These are phyloP conservation scores for Triplophysa rosa DNA, from an alignment of 2,113 vertebrate genomes.

Conservation along the genomic window DNA sequence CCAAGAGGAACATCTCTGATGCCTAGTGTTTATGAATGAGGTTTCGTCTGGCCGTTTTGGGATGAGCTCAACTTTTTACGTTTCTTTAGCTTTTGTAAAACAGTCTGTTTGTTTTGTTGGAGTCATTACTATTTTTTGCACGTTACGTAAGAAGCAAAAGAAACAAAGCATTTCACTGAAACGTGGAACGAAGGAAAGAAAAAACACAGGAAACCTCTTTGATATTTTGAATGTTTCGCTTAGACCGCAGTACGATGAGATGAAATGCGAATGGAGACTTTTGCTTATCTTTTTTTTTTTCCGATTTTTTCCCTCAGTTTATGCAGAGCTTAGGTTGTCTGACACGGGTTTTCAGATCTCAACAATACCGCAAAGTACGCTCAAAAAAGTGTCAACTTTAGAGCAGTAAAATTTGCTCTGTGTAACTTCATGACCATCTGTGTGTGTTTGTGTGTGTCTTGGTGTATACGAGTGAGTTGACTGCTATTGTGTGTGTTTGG, in stretches of 20 bases:
- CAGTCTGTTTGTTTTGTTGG: conserved; percentile 17
- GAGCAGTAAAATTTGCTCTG: too few relatives aligned
- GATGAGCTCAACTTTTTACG: conserved; percentile 22
- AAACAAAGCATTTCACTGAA: conserved; percentile 20
- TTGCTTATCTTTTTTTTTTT: too few relatives aligned
- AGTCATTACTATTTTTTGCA: conserved; percentile 15
- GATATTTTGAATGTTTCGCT: too few relatives aligned
- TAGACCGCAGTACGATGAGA: too few relatives aligned
- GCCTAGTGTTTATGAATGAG: conserved; percentile 30
- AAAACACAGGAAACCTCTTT: too few relatives aligned
- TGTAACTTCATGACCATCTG: conserved; percentile 29
- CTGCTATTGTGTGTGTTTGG: conserved; percentile 44
- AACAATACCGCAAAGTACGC: too few relatives aligned
- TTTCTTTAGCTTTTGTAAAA: not conserved
- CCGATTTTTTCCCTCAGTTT: too few relatives aligned
- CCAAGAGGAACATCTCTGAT: conserved; percentile 45
- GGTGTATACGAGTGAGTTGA: not conserved
- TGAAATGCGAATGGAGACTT: too few relatives aligned
- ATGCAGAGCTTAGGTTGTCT: too few relatives aligned
- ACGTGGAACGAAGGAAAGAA: not conserved
- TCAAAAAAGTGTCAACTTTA: too few relatives aligned
- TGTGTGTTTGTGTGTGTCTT: conserved; percentile 6
- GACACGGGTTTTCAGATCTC: too few relatives aligned
- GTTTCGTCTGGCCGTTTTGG: conserved; percentile 23
- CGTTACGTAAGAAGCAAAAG: not conserved